These are phyloP conservation scores for Pollimyrus isidori DNA, from an alignment of 2,113 vertebrate genomes.

Conservation along the genomic window DNA sequence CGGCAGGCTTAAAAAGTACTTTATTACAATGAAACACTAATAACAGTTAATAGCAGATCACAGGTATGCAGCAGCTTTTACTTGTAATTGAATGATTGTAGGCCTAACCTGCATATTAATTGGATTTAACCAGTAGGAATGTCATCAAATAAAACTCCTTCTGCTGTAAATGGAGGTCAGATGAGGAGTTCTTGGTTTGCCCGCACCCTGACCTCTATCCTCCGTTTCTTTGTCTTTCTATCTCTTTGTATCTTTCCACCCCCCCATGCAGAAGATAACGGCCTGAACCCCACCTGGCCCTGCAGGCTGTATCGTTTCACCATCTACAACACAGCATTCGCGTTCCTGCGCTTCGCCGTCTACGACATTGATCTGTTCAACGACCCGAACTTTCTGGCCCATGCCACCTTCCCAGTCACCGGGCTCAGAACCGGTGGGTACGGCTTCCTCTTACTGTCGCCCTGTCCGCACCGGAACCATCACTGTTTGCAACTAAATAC, in stretches of 20 bases:
- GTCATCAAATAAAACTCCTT: neutral
- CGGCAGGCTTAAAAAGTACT: neutral
- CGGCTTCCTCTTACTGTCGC: neutral
- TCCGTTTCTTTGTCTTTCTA: neutral
- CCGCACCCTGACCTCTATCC: neutral
- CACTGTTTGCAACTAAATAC: neutral
- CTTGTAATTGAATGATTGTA: neutral
- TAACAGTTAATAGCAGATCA: neutral
- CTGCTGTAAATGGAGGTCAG: neutral
- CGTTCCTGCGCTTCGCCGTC: constrained; percentile 91
- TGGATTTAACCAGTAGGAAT: neutral
- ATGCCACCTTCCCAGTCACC: constrained; percentile 87
- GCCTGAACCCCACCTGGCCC: constrained; percentile 88
- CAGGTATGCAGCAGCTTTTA: neutral
- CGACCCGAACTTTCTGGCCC: constrained; percentile 94
- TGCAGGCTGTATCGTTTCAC: constrained; percentile 80
- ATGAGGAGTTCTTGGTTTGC: neutral
- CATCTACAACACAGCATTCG: constrained; percentile 83
- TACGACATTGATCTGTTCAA: constrained; percentile 99
- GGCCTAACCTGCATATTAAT: neutral
- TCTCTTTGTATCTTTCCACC: neutral
- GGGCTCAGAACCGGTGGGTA: constrained; percentile 82
- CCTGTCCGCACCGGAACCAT: neutral
- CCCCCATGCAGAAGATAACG: constrained; percentile 75
- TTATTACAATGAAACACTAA: neutral